Base-by-base conservation (phyloP, 2,888 invertebrate species). In the Cryptocheilus praepositus region DNA sequence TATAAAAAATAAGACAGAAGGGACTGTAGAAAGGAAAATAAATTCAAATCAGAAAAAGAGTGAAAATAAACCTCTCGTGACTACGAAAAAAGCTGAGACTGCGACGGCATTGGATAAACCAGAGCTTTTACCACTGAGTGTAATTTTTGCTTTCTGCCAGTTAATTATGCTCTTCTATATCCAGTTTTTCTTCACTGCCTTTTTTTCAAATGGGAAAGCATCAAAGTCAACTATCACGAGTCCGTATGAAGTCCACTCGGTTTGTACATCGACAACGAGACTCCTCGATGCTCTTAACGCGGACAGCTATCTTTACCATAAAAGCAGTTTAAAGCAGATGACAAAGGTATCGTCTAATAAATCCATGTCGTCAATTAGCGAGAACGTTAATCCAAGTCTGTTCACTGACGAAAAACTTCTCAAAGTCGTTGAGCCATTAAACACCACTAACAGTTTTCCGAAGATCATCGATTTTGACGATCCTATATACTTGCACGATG, bases 141-240 rank as follows among this genome's bases (percentile, higher is more conserved):
- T 55, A 43, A 19, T 55, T 2, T 36, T 55, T 13, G 55, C 36
- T 36, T 55, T 55, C 18, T 36, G 28, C 15, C 28, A 28, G 25
- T 28, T 55, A 18, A 16, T 55, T 5, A 36, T 55, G 16, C 5
- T 28, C 1, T 4, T 28, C 19, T 55, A 55, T 15, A 0, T 55
- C 0, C 36, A 36, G 43, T 19, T 8, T 28, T 16, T 55, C 45
- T 15, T 45, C 3, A 45, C 15, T 2, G 15, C 4, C 19, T 18
- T 11, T 43, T 36, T 55, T 5, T 25, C 5, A 22, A 13, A 18
- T 18, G 19, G 5, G 28, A 54, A 25, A 16, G 28, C 13, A 5
- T 15, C 13, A 13, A 43, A 19, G 22, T 25, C 55, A n/a, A 13
- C 43, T 13, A 36, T 28, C 15, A 36, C 15, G 18, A 28, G 55